phyloP scores from a whole-genome alignment of 2,113 vertebrate species.

The Bubo blakistoni region DNA sequence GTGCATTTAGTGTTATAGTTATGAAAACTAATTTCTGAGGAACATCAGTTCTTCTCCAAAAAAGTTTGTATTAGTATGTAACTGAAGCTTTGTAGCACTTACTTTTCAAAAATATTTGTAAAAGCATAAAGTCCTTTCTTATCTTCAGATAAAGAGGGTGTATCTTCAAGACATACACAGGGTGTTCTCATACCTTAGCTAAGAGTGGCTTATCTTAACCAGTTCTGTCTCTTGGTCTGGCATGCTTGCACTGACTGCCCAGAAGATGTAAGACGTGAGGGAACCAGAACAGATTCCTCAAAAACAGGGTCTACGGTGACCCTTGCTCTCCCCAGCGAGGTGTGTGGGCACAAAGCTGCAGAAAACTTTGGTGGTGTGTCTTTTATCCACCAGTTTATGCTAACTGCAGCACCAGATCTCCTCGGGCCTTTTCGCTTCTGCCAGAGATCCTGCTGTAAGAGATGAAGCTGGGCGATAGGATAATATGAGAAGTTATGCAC shows the following conservation, averaged over 20 bases:
- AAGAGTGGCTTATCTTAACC: not conserved
- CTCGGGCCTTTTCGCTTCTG: not conserved
- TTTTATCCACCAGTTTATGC: not conserved
- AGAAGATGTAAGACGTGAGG: not conserved
- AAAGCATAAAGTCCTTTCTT: not conserved
- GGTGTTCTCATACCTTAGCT: conserved; percentile 2
- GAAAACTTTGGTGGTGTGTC: not conserved
- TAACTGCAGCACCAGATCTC: not conserved
- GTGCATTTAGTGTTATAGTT: not conserved
- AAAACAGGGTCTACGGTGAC: not conserved
- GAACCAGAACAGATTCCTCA: not conserved
- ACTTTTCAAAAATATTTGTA: conserved; percentile 14
- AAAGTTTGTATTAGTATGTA: not conserved
- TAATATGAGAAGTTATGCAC: not conserved
- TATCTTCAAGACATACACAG: not conserved
- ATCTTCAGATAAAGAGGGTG: conserved; percentile 37
- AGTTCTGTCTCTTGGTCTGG: not conserved
- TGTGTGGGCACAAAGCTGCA: not conserved
- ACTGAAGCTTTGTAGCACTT: not conserved
- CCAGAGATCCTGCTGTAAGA: not conserved
- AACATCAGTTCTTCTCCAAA: not conserved
- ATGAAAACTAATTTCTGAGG: not conserved
- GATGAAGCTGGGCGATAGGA: not conserved
- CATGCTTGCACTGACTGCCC: not conserved
- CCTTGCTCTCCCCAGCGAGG: not conserved